Base-by-base conservation (phyloP, 2,113 vertebrate species). In the Hyla sarda region DNA sequence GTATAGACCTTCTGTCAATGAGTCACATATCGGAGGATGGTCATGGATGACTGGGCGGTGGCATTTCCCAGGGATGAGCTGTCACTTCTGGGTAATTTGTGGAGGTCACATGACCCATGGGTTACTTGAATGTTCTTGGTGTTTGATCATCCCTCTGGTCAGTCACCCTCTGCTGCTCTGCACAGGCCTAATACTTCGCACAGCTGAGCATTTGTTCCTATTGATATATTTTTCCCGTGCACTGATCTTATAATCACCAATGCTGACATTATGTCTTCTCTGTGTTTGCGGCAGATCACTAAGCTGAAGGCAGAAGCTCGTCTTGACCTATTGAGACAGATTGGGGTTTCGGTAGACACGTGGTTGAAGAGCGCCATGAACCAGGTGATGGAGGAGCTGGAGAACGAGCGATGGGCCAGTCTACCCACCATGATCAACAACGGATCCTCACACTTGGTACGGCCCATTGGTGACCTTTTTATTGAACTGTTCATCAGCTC, bases 301-400 rank as follows among this genome's bases (percentile, higher is more conserved):
- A 99, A 99, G 91, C 93, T 99, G 89, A 99, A 99, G 92, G 98
- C 98, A 0, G 98, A 99, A 72, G 98, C 98, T 3, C 95, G 98
- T 10, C 92, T 99, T 19, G 97, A 99, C 58, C 95, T 99, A 82
- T 92, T 99, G 28, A 96, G 97, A 76, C 97, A 99, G 91, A 97
- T 98, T 0, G 98, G 98, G 0, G 97, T 99, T 74, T 96, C 97
- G 0, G 98, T 99, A 92, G 98, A 99, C 77, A 97, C 96, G 0
- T 99, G 98, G 98, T 92, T 99, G 1, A 98, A 98, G 88, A 99
- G 98, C 0, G 97, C 98, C 52, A 99, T 99, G 98, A 99, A 97
- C 91, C 98, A 99, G 92, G 98, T 99, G 89, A 98, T 97, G 96
- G 98, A 99, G 72, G 98, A 99, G 80, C 93, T 99, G 93, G 98